Percentiles rank a stretch among this genome's conserved stretches.
These are phyloP conservation scores for Melanotaenia duboulayi DNA, from an alignment of 2,113 vertebrate species.

Conservation along the genomic window DNA sequence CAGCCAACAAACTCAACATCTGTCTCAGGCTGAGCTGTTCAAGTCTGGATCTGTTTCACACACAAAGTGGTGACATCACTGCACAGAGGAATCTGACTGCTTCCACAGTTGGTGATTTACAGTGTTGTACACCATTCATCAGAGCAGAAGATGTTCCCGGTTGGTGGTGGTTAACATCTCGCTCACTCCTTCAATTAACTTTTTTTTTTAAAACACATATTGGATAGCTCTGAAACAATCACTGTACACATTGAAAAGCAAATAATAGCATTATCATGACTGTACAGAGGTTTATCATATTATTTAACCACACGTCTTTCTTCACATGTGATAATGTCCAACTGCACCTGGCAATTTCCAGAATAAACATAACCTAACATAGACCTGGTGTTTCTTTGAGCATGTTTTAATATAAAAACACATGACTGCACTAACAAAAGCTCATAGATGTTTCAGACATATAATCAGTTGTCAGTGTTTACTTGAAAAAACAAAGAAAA, in stretches of 20 bases:
- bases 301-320: not conserved
- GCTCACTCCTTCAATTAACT: constrained; percentile 70
- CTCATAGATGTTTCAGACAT: not conserved
- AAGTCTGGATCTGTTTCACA: constrained; percentile 84
- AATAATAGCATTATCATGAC: constrained; percentile 33
- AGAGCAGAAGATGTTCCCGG: constrained; percentile 45
- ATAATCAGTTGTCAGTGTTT: not conserved
- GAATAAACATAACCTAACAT: constrained; percentile 13
- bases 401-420: constrained; percentile 13
- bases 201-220: constrained; percentile 49
- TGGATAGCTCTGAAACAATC: constrained; percentile 7
- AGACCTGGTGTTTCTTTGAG: not conserved
- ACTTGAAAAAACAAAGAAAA: not conserved
- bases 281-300: constrained; percentile 35
- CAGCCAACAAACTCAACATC: constrained; percentile 75
- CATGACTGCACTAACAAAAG: not conserved
- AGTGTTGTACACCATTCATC: constrained; percentile 69
- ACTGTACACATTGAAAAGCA: constrained; percentile 28
- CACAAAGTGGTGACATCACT: constrained; percentile 79
- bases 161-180: constrained; percentile 56
- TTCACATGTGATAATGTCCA: constrained; percentile 11
- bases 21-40: constrained; percentile 74
- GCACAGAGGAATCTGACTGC: constrained; percentile 76
- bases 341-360: constrained; percentile 10
- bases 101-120: constrained; percentile 76